Evolutionary conservation across 1,140 invertebrate genomes (phyloP).

Genomic region (Pseudomyrmex sp.): DNA sequence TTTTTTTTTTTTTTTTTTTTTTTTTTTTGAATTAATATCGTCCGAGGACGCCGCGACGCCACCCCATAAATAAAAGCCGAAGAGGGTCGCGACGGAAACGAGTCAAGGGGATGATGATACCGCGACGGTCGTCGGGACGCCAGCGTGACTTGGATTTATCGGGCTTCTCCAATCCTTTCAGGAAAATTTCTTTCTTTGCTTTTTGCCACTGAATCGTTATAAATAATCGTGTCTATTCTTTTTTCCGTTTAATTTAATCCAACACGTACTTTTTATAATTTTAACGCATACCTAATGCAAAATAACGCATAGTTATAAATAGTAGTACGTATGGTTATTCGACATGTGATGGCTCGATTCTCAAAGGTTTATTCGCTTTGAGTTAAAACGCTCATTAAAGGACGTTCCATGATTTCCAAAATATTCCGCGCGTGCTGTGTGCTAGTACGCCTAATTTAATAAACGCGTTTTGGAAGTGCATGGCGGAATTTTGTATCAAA

Average conservation of each 20-base stretch:
- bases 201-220: no score
- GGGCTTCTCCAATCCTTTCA: background rate
- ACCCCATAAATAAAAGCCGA: constrained; percentile 58
- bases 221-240: no score
- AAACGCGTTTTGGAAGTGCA: constrained; percentile 51
- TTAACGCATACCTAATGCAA: background rate
- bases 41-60: constrained; percentile 39
- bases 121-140: background rate
- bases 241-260: no score
- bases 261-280: no score
- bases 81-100: constrained; percentile 27
- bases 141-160: constrained; percentile 5
- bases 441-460: constrained; percentile 34
- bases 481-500: constrained; percentile 58
- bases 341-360: constrained; percentile 22
- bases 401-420: constrained; percentile 44
- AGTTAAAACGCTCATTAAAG: constrained; percentile 51
- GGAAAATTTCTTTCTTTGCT: background rate
- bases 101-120: constrained; percentile 20
- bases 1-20: no score
- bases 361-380: constrained; percentile 20
- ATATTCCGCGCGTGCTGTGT: constrained; percentile 32
- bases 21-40: constrained; percentile 69
- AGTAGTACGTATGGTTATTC: no score
- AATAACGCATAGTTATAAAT: constrained; percentile 26